Evolutionary conservation across 2,113 vertebrate species (phyloP), one percentile per base, ranked within the genome.

Genomic region (Hassar affinis): DNA sequence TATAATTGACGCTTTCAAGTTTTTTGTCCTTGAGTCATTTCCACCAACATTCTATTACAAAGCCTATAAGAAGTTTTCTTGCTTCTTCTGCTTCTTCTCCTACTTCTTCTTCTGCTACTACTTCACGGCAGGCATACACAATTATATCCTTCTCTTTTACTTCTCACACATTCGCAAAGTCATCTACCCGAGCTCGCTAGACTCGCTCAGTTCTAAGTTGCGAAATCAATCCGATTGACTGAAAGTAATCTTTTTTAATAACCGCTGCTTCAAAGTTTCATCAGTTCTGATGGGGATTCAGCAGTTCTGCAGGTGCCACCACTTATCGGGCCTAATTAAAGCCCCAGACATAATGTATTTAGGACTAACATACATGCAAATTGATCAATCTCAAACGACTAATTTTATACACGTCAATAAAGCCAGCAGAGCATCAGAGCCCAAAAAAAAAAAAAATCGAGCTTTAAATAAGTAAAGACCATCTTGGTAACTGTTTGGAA

Each of bases 1-100:
- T 85, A 80, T 86, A 88, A 88, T 88, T 88, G 87, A 88, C 83
- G 62, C 85, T 86, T 88, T 88, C 80, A 86, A 80, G 79, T 88
- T 82, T 80, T 79, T 77, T 85, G 85, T 86, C 87, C 87, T 72
- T 64, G 45, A 88, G 85, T 83, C 85, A 88, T 86, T 88, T 72
- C 54, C 62, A 82, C 27, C 83, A 85, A 80, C 78, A 59, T 54
- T 62, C 83, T 64, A 62, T 78, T 85, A 71, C 68, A 86, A 81
- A 88, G 80, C 71, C 76, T 52, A 30, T 57, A 84, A 81, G 61
- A 51, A 69, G 45, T 80, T 80, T 81, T 85, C 47, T 47, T 66
- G 11, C 30, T 85, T 69, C 57, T 64, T 64, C 45, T 82, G 45
- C 69, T 85, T 80, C 78, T 69, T 64, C 82, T 64, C 76, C n/a